These are phyloP conservation scores for Aspiorhynchus laticeps DNA, from an alignment of 2,113 vertebrate genomes.

Conservation along the genomic window DNA sequence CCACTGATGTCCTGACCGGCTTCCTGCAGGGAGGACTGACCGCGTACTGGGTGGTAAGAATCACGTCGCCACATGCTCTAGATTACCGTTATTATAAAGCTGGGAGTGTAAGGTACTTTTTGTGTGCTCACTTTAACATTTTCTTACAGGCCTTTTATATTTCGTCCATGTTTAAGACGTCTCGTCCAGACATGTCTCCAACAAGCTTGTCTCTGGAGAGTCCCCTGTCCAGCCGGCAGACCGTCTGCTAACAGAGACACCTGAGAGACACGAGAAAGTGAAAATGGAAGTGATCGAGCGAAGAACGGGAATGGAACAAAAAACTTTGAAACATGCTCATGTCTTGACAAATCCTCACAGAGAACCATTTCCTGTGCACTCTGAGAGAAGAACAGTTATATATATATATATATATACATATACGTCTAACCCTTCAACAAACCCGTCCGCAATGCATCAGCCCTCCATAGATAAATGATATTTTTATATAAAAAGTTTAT, in stretches of 20 bases:
- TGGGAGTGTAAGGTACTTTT: conserved; percentile 3
- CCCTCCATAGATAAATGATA: conserved; percentile 60
- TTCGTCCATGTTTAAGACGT: conserved; percentile 79
- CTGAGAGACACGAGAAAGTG: conserved; percentile 15
- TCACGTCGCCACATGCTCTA: not conserved
- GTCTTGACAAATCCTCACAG: conserved; percentile 7
- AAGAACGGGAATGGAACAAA: conserved; percentile 17
- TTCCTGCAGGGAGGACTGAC: conserved; percentile 81
- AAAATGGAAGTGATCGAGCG: not conserved
- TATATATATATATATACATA: not conserved
- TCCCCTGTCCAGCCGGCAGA: conserved; percentile 80
- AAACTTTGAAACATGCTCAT: conserved; percentile 5
- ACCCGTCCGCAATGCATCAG: conserved; percentile 45
- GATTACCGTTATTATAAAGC: not conserved
- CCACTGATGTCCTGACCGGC: conserved; percentile 73
- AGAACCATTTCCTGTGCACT: not conserved
- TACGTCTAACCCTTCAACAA: conserved; percentile 30
- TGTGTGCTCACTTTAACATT: conserved; percentile 37
- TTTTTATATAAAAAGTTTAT: conserved; percentile 45
- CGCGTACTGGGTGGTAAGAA: conserved; percentile 83
- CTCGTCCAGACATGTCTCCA: conserved; percentile 63
- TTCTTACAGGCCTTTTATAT: conserved; percentile 78
- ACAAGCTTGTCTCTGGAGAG: conserved; percentile 72
- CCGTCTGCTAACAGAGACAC: conserved; percentile 75
- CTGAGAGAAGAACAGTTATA: not conserved